Evolutionary conservation across 1,140 invertebrate species (phyloP), one percentile per base, ranked within the genome.

Genomic region (Drosophila baimaii): DNA sequence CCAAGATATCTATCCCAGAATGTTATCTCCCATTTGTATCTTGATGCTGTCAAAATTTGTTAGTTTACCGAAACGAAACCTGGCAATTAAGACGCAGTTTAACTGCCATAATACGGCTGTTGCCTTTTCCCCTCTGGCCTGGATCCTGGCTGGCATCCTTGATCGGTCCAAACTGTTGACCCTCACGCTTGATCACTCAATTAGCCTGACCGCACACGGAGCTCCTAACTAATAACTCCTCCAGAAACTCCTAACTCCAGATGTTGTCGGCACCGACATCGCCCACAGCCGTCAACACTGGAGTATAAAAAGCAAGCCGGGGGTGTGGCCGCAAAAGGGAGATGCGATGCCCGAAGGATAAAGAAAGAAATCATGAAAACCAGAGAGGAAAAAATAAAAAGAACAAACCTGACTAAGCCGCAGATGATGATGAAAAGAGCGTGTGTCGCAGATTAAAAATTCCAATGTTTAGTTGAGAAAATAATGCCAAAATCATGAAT

Each of bases 131-230:
- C 44, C 49, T 29, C 19, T n/a, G 27, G n/a, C 9, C 15, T 13
- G 52, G 19, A 43, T 43, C 39, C 12, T 31, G 41, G 51, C 55
- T 69, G n/a, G n/a, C n/a, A n/a, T n/a, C n/a, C 33, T 52, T 12
- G 49, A 75, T 74, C 51, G 29, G 51, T 25, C 10, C 33, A 41
- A 57, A 51, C 73, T 76, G 73, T 76, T 77, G 74, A 70, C 64
- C 75, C 75, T 76, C 73, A 76, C 73, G 73, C 73, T 76, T 77
- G 73, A 76, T 77, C 63, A 77, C 74, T 77, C 75, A 77, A 77
- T 77, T 77, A 77, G 56, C 65, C 74, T 70, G 74, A 70, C 75
- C 72, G 58, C 70, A 75, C 72, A 76, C 62, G 73, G 72, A 57
- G 61, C 57, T 47, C 35, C 47, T 47, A 64, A 39, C 64, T 68